phyloP scores from a whole-genome alignment of 2,888 invertebrate species.

The Sinotaia quadrata region DNA sequence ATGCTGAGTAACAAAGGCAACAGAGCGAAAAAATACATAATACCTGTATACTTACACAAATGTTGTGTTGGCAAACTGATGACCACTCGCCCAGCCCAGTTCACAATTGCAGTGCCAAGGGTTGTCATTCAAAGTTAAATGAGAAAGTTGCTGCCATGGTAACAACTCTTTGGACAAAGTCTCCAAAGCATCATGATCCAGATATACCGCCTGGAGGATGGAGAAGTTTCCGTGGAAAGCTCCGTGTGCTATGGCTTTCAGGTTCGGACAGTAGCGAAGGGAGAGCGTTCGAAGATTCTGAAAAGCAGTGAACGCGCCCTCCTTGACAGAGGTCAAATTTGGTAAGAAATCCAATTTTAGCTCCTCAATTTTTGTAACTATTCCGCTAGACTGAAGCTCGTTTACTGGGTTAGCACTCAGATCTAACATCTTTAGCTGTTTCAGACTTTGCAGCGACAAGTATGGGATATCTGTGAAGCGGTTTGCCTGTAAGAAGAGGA shows the following conservation, averaged over 20 bases:
- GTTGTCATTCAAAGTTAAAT: slow-evolving; percentile 26
- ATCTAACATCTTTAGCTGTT: not conserved
- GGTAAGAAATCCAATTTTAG: slow-evolving; percentile 6
- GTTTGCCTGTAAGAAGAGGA: not conserved
- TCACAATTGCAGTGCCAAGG: slow-evolving; percentile 34
- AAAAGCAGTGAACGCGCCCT: slow-evolving; percentile 1
- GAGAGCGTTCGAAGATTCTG: slow-evolving; percentile 1
- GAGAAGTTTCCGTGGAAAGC: slow-evolving; percentile 25
- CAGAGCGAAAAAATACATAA: no score
- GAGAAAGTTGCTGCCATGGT: slow-evolving; percentile 24
- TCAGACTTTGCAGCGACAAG: not conserved
- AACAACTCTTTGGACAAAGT: slow-evolving; percentile 16
- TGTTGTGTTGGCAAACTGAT: slow-evolving; percentile 11
- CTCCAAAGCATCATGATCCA: slow-evolving; percentile 24
- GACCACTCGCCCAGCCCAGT: slow-evolving; percentile 21
- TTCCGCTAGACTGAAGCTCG: not conserved
- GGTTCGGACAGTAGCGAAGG: not conserved
- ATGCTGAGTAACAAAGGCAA: no score
- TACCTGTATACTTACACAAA: no score
- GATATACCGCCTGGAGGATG: slow-evolving; percentile 21
- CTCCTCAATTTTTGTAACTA: not conserved
- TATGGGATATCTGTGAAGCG: not conserved
- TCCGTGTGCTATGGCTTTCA: slow-evolving; percentile 15
- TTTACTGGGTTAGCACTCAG: slow-evolving; percentile 9
- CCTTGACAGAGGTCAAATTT: not conserved